Percentiles rank a stretch among this genome's conserved stretches.
Conservation (phyloP, 2,888 invertebrate species). For the Phymatocera aterrima region DNA sequence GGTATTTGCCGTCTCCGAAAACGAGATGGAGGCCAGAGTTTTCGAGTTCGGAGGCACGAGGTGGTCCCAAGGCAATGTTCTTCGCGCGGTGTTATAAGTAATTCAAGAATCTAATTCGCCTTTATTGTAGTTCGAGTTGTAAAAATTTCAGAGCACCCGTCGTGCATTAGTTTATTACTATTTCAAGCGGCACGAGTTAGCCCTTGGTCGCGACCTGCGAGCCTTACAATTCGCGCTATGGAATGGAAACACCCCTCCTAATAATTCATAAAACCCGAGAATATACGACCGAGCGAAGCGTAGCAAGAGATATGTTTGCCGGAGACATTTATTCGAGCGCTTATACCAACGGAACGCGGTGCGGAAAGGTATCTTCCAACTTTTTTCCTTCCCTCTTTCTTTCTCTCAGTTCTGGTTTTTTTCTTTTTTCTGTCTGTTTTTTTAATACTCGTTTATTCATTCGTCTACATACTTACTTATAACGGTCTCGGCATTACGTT, state of each 20-base stretch:
- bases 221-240: conserved; percentile 34
- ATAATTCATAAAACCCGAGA: conserved; percentile 39
- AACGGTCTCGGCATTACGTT: conserved; percentile 11
- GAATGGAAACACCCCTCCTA: conserved; percentile 38
- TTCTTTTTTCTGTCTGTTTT: not conserved
- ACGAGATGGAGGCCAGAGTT: conserved; percentile 10
- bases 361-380: conserved; percentile 34
- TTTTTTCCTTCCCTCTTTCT: not conserved
- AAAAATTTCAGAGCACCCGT: conserved; percentile 38
- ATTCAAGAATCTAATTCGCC: conserved; percentile 44
- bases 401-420: not conserved
- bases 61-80: conserved; percentile 43
- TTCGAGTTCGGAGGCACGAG: conserved; percentile 4
- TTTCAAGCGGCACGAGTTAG: conserved; percentile 35
- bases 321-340: conserved; percentile 39
- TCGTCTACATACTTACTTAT: conserved; percentile 29
- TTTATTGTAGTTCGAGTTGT: conserved; percentile 42
- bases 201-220: conserved; percentile 29
- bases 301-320: conserved; percentile 38
- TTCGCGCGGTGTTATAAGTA: conserved; percentile 27
- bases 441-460: conserved; percentile 23
- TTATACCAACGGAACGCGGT: conserved; percentile 28
- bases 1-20: conserved; percentile 5
- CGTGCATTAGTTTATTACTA: conserved; percentile 43
- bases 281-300: conserved; percentile 39